phyloP scores from a whole-genome alignment of 2,113 vertebrate genomes.

The Ahaetulla prasina region DNA sequence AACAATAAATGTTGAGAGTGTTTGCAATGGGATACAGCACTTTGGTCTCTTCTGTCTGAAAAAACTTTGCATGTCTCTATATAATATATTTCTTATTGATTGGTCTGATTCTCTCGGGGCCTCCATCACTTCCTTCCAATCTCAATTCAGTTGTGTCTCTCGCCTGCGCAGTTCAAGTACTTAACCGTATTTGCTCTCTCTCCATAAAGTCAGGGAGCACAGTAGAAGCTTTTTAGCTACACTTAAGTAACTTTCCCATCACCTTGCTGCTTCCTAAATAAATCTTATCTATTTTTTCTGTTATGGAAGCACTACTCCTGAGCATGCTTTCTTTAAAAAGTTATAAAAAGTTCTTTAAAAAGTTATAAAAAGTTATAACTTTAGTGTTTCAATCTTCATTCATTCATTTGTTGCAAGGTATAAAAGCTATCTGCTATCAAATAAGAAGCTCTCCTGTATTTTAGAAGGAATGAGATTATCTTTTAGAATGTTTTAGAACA shows the following conservation, averaged over 20 bases:
- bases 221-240: neutral
- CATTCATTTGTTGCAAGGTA: neutral
- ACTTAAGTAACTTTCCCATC: neutral
- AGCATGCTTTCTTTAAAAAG: neutral
- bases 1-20: neutral
- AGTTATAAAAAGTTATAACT: neutral
- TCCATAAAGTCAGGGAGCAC: neutral
- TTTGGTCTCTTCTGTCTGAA: neutral
- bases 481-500: constrained; percentile 23
- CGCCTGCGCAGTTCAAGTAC: neutral
- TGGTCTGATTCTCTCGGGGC: neutral
- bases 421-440: neutral
- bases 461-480: neutral
- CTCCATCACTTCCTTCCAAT: neutral
- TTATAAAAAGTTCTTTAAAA: too few relatives aligned
- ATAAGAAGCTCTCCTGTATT: neutral
- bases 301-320: neutral
- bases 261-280: neutral
- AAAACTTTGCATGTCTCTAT: neutral
- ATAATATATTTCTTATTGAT: neutral
- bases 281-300: neutral
- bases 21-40: neutral
- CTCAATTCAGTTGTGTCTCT: neutral
- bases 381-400: neutral
- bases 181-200: neutral